These are phyloP conservation scores for Eclectus roratus DNA, from an alignment of 2,113 vertebrate genomes.

Conservation along the genomic window DNA sequence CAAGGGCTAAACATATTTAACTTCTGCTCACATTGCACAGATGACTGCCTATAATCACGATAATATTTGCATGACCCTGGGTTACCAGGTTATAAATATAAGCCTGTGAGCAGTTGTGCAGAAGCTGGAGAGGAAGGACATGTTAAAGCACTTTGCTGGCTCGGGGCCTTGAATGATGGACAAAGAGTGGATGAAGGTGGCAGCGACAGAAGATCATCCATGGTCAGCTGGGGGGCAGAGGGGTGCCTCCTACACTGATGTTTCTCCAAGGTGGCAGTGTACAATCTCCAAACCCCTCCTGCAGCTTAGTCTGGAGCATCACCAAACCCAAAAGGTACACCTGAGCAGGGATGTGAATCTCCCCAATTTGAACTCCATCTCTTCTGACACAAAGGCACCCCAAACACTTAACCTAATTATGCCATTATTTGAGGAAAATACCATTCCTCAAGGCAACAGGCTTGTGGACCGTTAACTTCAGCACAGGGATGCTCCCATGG, in stretches of 20 bases:
- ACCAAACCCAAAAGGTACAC: neutral
- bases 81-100: neutral
- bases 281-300: neutral
- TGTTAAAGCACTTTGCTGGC: neutral
- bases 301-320: neutral
- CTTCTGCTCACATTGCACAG: neutral
- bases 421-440: neutral
- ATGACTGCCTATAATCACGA: neutral
- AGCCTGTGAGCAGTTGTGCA: neutral
- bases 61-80: neutral
- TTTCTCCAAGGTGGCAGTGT: neutral
- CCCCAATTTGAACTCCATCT: neutral
- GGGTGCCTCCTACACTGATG: fast-evolving
- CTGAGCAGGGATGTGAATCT: neutral
- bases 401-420: neutral
- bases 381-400: neutral
- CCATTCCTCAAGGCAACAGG: neutral
- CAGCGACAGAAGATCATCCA: fast-evolving
- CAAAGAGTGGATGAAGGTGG: neutral
- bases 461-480: neutral
- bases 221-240: neutral
- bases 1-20: neutral
- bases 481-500: neutral
- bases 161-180: neutral
- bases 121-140: neutral